Conservation (phyloP, 2,888 invertebrate genomes). For the Ennomos quercinarius region DNA sequence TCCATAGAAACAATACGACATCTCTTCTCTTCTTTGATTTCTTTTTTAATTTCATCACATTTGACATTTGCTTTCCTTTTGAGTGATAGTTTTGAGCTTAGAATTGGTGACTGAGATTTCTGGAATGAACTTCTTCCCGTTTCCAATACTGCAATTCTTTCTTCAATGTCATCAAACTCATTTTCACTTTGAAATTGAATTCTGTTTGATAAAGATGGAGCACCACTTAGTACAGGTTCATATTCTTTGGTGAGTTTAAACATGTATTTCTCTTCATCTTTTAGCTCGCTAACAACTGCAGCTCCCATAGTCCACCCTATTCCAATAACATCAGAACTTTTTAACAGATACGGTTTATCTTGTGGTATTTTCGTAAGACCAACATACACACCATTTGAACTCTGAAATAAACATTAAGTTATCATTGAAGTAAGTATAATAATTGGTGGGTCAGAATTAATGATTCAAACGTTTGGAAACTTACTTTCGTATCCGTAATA, state of each 20-base stretch:
- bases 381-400: slow-evolving; percentile 86
- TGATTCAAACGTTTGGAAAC: slow-evolving; percentile 5
- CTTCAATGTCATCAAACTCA: slow-evolving; percentile 58
- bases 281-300: slow-evolving; percentile 52
- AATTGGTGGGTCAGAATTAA: not conserved
- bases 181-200: slow-evolving; percentile 63
- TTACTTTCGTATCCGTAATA: slow-evolving; percentile 72
- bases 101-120: slow-evolving; percentile 39
- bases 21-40: slow-evolving; percentile 39
- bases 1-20: slow-evolving; percentile 32
- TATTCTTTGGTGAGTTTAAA: slow-evolving; percentile 62
- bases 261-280: slow-evolving; percentile 69
- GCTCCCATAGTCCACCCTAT: slow-evolving; percentile 77
- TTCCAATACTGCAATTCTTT: slow-evolving; percentile 50
- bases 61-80: slow-evolving; percentile 59
- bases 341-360: slow-evolving; percentile 61
- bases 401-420: slow-evolving; percentile 68
- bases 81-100: slow-evolving; percentile 46
- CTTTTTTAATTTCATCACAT: slow-evolving; percentile 40
- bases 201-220: slow-evolving; percentile 48
- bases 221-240: slow-evolving; percentile 11
- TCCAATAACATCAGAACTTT: slow-evolving; percentile 80
- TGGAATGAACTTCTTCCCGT: slow-evolving; percentile 15
- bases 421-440: not conserved
- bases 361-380: slow-evolving; percentile 71